Evolutionary conservation across 2,113 vertebrate species (phyloP).

Genomic region (Calyptomena viridis): DNA sequence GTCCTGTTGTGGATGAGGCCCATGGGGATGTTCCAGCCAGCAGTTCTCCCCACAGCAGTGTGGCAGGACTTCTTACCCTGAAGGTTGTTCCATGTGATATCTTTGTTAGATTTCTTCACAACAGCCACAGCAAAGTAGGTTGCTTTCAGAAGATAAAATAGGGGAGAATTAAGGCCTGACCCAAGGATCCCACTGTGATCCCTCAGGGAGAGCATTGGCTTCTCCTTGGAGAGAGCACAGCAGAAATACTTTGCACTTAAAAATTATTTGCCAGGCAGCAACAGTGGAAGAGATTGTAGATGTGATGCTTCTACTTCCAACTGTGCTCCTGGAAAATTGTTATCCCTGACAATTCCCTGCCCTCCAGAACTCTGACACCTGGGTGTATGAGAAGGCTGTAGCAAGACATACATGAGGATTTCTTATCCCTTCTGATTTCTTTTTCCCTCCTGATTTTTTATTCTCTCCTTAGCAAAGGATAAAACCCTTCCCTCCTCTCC

Average conservation of each 20-base stretch:
- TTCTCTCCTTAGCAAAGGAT: not conserved
- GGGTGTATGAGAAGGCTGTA: not conserved
- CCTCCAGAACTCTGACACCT: not conserved
- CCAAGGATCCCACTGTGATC: not conserved
- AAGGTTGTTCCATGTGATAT: constrained; percentile 78
- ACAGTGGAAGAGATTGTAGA: not conserved
- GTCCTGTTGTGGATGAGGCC: constrained; percentile 71
- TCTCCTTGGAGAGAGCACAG: not conserved
- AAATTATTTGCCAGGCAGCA: not conserved
- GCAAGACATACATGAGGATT: not conserved
- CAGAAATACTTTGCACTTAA: not conserved
- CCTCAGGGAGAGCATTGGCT: not conserved
- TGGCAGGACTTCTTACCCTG: constrained; percentile 85
- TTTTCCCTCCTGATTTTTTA: not conserved
- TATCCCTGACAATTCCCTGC: not conserved
- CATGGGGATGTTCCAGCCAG: constrained; percentile 91
- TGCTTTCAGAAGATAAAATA: not conserved
- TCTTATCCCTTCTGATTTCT: not conserved
- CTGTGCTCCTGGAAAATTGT: not conserved
- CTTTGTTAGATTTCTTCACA: constrained; percentile 68
- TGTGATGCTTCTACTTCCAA: not conserved
- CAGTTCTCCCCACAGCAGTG: constrained; percentile 78
- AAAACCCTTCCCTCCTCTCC: not conserved
- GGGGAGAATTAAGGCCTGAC: not conserved
- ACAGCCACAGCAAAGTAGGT: constrained; percentile 85